Base-by-base conservation (phyloP, 2,888 invertebrate genomes). In the Congeria kusceri region DNA sequence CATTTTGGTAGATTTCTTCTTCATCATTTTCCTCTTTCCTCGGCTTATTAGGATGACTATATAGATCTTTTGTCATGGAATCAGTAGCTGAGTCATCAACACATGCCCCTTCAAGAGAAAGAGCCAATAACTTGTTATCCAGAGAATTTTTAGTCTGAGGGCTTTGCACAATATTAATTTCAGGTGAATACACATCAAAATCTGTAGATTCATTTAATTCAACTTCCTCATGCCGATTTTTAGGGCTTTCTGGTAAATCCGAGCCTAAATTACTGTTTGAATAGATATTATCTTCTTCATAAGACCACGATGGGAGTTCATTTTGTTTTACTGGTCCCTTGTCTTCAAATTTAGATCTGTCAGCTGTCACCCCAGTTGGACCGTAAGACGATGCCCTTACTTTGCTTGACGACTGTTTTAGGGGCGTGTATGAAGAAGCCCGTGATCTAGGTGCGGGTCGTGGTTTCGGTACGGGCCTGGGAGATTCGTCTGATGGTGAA, bases 61-160 rank as follows among this genome's bases (percentile, higher is more conserved):
- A 71, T 11, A 75, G 47, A 18, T 58, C 64, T 46, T 46, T 39
- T 27, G 47, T 29, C 23, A 47, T 47, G 15, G 32, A 18, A 25
- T 84, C 84, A 63, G 84, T 81, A 23, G 70, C 64, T 13, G 84
- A 63, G 29, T 72, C 82, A 13, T 63, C 69, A 9, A 46, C 46
- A 62, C 79, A 77, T 3, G 49, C 80, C 20, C 71, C 80, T 25
- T 53, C 53, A 23, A 53, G 53, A 53, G 53, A 53, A 23, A 53
- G 25, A 23, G 53, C 53, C 11, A 53, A 25, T 9, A 53, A n/a
- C 18, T 53, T 53, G 1, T 25, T 53, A 7, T 53, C 25, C 9
- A 9, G 9, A 9, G 46, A 44, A 9, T 18, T 18, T 13, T 9
- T 53, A 20, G 53, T 53, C 20, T 23, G n/a, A 1, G 25, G 23